Conservation (phyloP, 2,888 invertebrate species). For the Acanthosepion pharaonis region DNA sequence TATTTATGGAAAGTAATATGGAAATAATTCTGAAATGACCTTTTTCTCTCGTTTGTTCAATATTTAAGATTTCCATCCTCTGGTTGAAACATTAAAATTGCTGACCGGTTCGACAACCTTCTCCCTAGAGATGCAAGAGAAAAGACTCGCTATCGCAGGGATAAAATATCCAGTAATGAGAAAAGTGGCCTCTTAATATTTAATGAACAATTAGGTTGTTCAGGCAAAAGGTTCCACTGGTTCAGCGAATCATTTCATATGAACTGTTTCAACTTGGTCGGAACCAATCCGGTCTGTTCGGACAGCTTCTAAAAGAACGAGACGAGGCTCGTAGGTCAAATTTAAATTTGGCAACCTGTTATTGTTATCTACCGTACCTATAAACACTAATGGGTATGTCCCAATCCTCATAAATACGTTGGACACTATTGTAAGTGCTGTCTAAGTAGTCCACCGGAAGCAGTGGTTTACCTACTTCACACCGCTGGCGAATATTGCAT, state of each 20-base stretch:
- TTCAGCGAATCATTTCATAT: neutral
- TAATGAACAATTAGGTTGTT: neutral
- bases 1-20: neutral
- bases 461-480: too few species aligned
- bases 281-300: neutral
- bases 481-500: too few species aligned
- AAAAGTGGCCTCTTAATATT: constrained; percentile 21
- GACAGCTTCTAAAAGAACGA: neutral
- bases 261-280: neutral
- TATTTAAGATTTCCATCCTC: neutral
- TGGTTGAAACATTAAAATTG: neutral
- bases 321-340: neutral
- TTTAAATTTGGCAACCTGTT: neutral
- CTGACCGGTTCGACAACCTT: neutral
- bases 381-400: too few species aligned
- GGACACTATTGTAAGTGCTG: too few species aligned
- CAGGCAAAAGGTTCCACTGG: neutral
- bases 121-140: neutral
- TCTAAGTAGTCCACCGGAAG: too few species aligned
- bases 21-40: neutral
- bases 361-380: too few species aligned
- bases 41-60: neutral
- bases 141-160: neutral
- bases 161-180: neutral
- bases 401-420: too few species aligned